Conservation (phyloP, 1,140 invertebrate species). For the Bombus waltoni region DNA sequence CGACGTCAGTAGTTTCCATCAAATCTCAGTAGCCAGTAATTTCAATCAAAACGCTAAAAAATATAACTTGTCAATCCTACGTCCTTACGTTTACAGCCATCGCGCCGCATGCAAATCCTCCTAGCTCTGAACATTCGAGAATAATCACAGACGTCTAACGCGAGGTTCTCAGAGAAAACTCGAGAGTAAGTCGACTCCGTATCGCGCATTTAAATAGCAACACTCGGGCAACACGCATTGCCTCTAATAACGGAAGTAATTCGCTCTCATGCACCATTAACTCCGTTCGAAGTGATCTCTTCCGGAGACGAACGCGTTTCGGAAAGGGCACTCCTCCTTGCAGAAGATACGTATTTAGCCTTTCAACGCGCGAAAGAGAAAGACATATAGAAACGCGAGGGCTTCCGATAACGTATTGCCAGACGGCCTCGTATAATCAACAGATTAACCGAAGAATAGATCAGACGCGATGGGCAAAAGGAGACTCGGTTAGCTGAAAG, state of each 20-base stretch:
- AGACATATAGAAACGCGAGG: slow-evolving; percentile 42
- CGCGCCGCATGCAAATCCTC: no score
- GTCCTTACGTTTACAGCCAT: no score
- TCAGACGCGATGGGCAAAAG: slow-evolving; percentile 74
- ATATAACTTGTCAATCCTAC: no score
- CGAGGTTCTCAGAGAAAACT: not conserved
- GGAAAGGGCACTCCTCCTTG: slow-evolving; percentile 58
- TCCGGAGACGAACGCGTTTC: slow-evolving; percentile 42
- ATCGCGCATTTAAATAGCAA: slow-evolving; percentile 1
- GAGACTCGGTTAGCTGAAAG: slow-evolving; percentile 82
- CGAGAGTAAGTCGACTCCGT: not conserved
- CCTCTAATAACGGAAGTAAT: slow-evolving; percentile 22
- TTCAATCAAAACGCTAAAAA: no score
- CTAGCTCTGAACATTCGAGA: no score
- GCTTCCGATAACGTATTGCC: slow-evolving; percentile 80
- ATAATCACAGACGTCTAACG: no score
- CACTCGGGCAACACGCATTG: slow-evolving; percentile 1
- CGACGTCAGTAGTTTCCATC: no score
- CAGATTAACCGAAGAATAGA: slow-evolving; percentile 82
- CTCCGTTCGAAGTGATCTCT: slow-evolving; percentile 21
- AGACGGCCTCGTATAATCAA: slow-evolving; percentile 82
- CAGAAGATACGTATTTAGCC: slow-evolving; percentile 43
- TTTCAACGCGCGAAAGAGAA: not conserved
- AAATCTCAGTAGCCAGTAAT: no score
- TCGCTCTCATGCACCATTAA: slow-evolving; percentile 45